Base-by-base conservation (phyloP, 2,888 invertebrate genomes). In the Hirtodrosophila histrioides region DNA sequence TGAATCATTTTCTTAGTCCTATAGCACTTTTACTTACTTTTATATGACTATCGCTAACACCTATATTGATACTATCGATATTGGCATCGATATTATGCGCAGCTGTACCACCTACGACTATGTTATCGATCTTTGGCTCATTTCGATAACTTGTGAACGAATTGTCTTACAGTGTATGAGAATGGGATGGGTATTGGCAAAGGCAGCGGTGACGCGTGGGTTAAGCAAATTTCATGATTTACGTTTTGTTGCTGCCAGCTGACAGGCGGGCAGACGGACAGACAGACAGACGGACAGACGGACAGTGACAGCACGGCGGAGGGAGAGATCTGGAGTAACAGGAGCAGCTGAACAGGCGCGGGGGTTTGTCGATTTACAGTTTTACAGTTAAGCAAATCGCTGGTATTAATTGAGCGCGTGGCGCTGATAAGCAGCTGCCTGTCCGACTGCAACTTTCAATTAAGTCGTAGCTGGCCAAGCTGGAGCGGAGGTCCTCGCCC, bases 301-400 rank as follows among this genome's bases (percentile, higher is more conserved):
- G 33, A 40, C 40, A 36, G 35, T 35, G 65, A 36, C 23, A 27
- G 39, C 36, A 39, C 17, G 44, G 9, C 29, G 5, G 39, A 23
- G 50, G 29, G 44, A 40, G 39, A 65, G 29, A 62, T 33, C 43
- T 7, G 29, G 27, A 35, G 50, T 31, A 9, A 6, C 1, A 2
- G 9, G 10, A 41, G 7, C 12, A n/a, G 24, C 8, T 4, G 33
- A 39, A 29, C 24, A 12, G n/a, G 45, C 11, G 43, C 29, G 29
- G 55, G 33, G 11, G 23, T 5, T 11, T 44, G 46, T 67, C 69
- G 54, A 54, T 69, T 74, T 81, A 74, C 78, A 66, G 48, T 64
- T 84, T 64, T 86, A 85, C 83, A 69, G 86, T 78, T 82, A 87
- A 73, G 67, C 86, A 87, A 87, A 87, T 82, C 87, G 86, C 64